Evolutionary conservation across 2,888 invertebrate species (phyloP).

Genomic region (Netelia fuscicornis): DNA sequence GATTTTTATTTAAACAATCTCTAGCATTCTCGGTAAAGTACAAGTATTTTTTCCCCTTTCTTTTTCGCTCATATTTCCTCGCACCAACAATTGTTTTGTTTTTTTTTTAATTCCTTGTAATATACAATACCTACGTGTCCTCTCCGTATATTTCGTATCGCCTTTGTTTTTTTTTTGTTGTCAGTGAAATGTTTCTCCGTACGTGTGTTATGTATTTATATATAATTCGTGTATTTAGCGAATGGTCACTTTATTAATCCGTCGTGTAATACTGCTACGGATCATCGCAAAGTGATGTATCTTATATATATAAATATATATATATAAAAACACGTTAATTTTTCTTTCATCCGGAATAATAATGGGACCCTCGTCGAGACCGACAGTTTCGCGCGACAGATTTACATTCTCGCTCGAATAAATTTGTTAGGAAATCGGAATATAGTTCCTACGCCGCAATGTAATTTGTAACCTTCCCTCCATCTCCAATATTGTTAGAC

Average conservation of each 20-base stretch:
- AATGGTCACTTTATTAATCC: constrained; percentile 57
- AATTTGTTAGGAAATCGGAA: constrained; percentile 42
- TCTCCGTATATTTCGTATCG: constrained; percentile 63
- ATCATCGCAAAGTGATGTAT: constrained; percentile 46
- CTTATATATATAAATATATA: neutral
- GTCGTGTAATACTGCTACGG: constrained; percentile 73
- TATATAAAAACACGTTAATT: too few relatives aligned
- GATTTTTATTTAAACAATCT: constrained; percentile 81
- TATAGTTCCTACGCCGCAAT: constrained; percentile 31
- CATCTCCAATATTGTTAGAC: constrained; percentile 36
- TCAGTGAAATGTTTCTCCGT: constrained; percentile 29
- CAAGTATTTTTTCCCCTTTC: constrained; percentile 71
- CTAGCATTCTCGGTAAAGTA: constrained; percentile 78
- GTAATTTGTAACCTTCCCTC: constrained; percentile 42
- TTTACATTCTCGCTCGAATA: constrained; percentile 16
- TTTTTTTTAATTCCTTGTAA: constrained; percentile 65
- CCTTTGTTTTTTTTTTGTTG: constrained; percentile 39
- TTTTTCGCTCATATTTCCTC: constrained; percentile 72
- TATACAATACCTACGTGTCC: constrained; percentile 75
- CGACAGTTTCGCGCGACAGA: constrained; percentile 3
- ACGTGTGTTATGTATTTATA: constrained; percentile 37
- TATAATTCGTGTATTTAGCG: constrained; percentile 42
- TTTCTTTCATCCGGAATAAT: constrained; percentile 34
- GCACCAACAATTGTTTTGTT: constrained; percentile 77
- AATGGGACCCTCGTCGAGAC: constrained; percentile 35